Percentiles rank a stretch among this genome's conserved stretches.
phyloP scores from a whole-genome alignment of 2,888 invertebrate genomes.

The Herminia tarsipennalis region DNA sequence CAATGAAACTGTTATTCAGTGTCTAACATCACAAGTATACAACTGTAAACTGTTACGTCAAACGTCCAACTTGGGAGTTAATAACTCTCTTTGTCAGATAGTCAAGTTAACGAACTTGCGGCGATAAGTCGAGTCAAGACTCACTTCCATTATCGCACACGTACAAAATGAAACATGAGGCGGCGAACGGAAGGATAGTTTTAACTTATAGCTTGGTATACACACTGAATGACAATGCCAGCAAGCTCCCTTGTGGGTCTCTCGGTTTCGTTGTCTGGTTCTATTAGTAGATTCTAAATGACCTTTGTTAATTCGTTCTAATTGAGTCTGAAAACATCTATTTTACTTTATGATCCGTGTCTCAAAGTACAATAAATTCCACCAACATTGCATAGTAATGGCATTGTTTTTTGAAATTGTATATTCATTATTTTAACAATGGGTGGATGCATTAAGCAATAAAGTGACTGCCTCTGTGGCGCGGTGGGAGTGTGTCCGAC shows the following conservation, averaged over 20 bases:
- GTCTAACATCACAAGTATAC: conserved; percentile 1
- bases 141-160: conserved; percentile 46
- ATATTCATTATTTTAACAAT: neutral
- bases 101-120: conserved; percentile 22
- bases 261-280: neutral
- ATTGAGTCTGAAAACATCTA: neutral
- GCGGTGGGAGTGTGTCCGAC: too few relatives aligned
- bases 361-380: too few relatives aligned
- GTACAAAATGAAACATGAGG: conserved; percentile 55
- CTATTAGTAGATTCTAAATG: conserved; percentile 7
- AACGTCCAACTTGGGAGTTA: neutral
- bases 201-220: conserved; percentile 49
- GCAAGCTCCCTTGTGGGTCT: neutral
- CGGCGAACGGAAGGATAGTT: conserved; percentile 60
- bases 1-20: neutral
- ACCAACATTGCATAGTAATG: too few relatives aligned
- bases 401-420: neutral
- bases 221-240: conserved; percentile 61
- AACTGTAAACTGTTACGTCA: too few relatives aligned
- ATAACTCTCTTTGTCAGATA: conserved; percentile 19
- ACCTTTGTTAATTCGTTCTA: conserved; percentile 10
- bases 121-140: conserved; percentile 37
- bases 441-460: neutral
- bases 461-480: too few relatives aligned
- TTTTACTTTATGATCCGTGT: too few relatives aligned